phyloP scores from a whole-genome alignment of 2,113 vertebrate genomes.

The Eonycteris spelaea region DNA sequence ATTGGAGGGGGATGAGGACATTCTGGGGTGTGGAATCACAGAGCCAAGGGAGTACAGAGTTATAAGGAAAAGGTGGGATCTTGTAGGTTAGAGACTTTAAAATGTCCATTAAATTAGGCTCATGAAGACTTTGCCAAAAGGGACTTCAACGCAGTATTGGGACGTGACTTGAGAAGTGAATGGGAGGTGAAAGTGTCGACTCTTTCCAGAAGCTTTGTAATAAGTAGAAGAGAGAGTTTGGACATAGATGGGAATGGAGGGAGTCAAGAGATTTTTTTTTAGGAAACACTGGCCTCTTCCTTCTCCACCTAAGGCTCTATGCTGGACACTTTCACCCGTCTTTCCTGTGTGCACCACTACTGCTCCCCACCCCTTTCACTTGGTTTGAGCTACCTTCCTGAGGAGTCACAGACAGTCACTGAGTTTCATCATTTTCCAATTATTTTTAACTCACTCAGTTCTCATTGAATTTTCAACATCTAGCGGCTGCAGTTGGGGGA shows the following conservation, averaged over 20 bases:
- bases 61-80: background rate
- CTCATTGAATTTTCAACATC: background rate
- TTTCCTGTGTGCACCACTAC: background rate
- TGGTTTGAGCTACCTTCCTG: background rate
- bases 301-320: background rate
- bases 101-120: background rate
- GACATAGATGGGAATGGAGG: background rate
- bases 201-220: background rate
- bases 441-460: background rate
- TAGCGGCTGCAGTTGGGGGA: background rate
- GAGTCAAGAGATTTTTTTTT: background rate
- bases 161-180: background rate
- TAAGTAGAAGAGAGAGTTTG: background rate
- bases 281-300: background rate
- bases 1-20: background rate
- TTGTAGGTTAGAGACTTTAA: background rate
- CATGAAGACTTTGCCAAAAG: background rate
- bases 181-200: background rate
- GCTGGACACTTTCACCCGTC: background rate
- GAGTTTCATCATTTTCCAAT: background rate
- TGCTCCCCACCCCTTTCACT: background rate
- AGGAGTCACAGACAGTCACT: background rate
- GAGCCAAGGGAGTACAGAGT: background rate
- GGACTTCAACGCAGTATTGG: background rate
- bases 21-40: background rate